phyloP scores from a whole-genome alignment of 1,140 invertebrate genomes.

The Phthorimaea operculella region DNA sequence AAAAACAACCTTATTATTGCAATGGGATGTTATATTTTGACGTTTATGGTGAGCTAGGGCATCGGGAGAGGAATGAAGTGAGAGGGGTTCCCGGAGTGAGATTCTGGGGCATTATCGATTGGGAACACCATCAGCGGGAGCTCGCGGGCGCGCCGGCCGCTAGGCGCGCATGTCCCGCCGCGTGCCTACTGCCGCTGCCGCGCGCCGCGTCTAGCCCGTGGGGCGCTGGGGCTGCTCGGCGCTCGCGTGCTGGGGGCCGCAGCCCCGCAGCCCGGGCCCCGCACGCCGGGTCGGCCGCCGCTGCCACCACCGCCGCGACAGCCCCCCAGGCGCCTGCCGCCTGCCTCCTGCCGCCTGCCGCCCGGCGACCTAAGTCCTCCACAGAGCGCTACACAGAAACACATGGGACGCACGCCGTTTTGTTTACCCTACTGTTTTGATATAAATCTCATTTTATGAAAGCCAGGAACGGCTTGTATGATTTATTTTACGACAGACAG shows the following conservation, averaged over 20 bases:
- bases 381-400: too few species aligned
- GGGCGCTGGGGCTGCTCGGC: neutral
- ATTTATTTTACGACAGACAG: too few species aligned
- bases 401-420: too few species aligned
- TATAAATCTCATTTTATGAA: too few species aligned
- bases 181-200: slow-evolving; percentile 14
- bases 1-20: slow-evolving; percentile 53
- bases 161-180: slow-evolving; percentile 47
- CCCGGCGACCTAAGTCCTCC: neutral
- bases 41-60: slow-evolving; percentile 27
- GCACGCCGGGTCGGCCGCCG: neutral
- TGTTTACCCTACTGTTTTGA: too few species aligned
- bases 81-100: slow-evolving; percentile 39
- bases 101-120: slow-evolving; percentile 63
- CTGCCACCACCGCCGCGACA: slow-evolving; percentile 2
- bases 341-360: neutral
- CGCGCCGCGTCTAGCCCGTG: slow-evolving; percentile 13
- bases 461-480: too few species aligned
- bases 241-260: slow-evolving; percentile 3
- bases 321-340: neutral
- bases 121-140: slow-evolving; percentile 41
- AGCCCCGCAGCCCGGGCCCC: slow-evolving; percentile 2
- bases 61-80: slow-evolving; percentile 32
- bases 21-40: slow-evolving; percentile 52
- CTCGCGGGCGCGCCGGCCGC: slow-evolving; percentile 33